These are phyloP conservation scores for Crocodylus rhombifer DNA, from an alignment of 2,797 vertebrate species.

Conservation along the genomic window DNA sequence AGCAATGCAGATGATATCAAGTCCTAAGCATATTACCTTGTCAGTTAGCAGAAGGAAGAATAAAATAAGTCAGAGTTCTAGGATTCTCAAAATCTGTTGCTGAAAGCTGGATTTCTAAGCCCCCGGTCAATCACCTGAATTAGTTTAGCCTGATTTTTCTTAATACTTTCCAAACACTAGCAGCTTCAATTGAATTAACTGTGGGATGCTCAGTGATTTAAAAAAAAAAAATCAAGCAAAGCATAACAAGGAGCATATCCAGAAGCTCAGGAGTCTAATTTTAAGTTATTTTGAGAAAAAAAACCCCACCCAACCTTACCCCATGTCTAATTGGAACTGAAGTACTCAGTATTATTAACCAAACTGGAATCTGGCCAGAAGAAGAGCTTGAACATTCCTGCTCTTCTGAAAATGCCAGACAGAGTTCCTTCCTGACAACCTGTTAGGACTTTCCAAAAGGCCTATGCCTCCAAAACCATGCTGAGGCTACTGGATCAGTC, in stretches of 20 bases:
- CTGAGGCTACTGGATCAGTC: constrained; percentile 33
- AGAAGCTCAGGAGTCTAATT: not conserved
- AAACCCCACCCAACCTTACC: not conserved
- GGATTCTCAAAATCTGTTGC: not conserved
- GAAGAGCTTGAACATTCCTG: not conserved
- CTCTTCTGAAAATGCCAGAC: not conserved
- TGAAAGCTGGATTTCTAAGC: not conserved
- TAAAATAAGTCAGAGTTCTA: not conserved
- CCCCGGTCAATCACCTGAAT: not conserved
- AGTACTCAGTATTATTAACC: not conserved
- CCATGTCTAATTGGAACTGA: not conserved
- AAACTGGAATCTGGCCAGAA: not conserved
- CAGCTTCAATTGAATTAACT: not conserved
- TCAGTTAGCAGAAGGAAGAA: not conserved
- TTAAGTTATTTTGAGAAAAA: not conserved
- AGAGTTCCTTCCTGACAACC: not conserved
- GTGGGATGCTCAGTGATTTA: not conserved
- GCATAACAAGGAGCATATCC: not conserved
- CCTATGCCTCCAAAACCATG: constrained; percentile 17
- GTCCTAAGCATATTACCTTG: not conserved
- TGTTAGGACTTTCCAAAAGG: constrained; percentile 5
- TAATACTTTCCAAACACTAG: not conserved
- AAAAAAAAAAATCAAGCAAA: not conserved
- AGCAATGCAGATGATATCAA: not conserved
- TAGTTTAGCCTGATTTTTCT: not conserved